These are phyloP conservation scores for Thalassoma bifasciatum DNA, from an alignment of 2,113 vertebrate genomes.

Conservation along the genomic window DNA sequence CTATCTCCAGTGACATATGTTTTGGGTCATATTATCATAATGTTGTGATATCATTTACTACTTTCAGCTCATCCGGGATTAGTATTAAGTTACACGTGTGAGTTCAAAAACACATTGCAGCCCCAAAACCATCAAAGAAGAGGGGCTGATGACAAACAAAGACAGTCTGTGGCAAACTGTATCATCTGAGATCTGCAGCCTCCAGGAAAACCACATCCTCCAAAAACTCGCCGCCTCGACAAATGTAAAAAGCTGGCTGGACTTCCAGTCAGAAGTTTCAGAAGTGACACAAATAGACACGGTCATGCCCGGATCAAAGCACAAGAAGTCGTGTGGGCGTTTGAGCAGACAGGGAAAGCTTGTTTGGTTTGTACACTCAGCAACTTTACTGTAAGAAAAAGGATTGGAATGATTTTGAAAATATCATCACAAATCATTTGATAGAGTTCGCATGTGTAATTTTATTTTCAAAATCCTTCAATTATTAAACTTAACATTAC, in stretches of 20 bases:
- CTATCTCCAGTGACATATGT: conserved; percentile 24
- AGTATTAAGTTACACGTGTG: conserved; percentile 53
- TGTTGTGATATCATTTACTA: conserved; percentile 52
- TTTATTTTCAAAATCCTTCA: too few relatives aligned
- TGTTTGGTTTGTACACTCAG: conserved; percentile 52
- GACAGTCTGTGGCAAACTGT: conserved; percentile 62
- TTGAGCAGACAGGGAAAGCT: conserved; percentile 47
- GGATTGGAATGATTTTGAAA: background rate
- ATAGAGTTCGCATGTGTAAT: background rate
- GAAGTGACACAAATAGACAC: conserved; percentile 70
- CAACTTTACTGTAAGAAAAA: conserved; percentile 2
- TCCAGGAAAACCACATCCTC: conserved; percentile 75
- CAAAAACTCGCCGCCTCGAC: conserved; percentile 56
- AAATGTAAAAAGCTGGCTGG: conserved; percentile 52
- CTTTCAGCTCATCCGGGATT: conserved; percentile 44
- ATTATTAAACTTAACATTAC: too few relatives aligned
- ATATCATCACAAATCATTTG: background rate
- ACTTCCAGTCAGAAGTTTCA: conserved; percentile 68
- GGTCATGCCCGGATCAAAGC: conserved; percentile 71
- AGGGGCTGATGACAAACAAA: conserved; percentile 64
- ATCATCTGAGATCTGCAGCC: conserved; percentile 67
- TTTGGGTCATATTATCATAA: conserved; percentile 61
- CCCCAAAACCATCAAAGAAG: conserved; percentile 62
- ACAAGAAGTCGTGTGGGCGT: conserved; percentile 31
- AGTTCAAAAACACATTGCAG: conserved; percentile 25